Evolutionary conservation across 2,797 vertebrate genomes (phyloP).

Genomic region (Amazona ochrocephala): DNA sequence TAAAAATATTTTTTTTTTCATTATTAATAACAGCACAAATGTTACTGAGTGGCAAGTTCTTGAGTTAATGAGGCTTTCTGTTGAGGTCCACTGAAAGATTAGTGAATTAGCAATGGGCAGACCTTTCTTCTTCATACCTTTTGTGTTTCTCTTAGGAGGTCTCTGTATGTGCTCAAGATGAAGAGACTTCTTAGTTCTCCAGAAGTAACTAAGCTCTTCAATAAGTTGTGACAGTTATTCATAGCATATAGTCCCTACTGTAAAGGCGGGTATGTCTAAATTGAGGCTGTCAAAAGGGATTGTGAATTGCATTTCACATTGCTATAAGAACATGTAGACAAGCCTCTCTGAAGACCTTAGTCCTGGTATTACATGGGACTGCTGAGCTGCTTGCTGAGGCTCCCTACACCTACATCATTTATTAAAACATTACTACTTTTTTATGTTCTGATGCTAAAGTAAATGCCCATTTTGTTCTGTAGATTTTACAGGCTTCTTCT

Average conservation of each 20-base stretch:
- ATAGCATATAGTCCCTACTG: conserved; percentile 58
- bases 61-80: not conserved
- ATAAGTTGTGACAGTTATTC: conserved; percentile 72
- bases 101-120: not conserved
- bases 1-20: not conserved
- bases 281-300: conserved; percentile 70
- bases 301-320: conserved; percentile 60
- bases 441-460: conserved; percentile 67
- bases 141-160: conserved; percentile 19
- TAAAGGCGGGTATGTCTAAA: conserved; percentile 69
- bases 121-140: conserved; percentile 18
- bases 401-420: conserved; percentile 64
- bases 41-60: not conserved
- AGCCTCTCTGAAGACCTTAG: conserved; percentile 61
- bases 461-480: conserved; percentile 69
- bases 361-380: conserved; percentile 43
- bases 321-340: conserved; percentile 58
- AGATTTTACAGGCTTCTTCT: conserved; percentile 58
- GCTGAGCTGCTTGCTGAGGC: conserved; percentile 40
- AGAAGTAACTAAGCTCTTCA: conserved; percentile 33
- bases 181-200: conserved; percentile 28
- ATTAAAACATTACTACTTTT: conserved; percentile 71
- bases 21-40: not conserved
- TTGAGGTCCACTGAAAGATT: not conserved
- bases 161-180: not conserved